Conservation (phyloP, 1,140 invertebrate species). For the Octopus bimaculoides region DNA sequence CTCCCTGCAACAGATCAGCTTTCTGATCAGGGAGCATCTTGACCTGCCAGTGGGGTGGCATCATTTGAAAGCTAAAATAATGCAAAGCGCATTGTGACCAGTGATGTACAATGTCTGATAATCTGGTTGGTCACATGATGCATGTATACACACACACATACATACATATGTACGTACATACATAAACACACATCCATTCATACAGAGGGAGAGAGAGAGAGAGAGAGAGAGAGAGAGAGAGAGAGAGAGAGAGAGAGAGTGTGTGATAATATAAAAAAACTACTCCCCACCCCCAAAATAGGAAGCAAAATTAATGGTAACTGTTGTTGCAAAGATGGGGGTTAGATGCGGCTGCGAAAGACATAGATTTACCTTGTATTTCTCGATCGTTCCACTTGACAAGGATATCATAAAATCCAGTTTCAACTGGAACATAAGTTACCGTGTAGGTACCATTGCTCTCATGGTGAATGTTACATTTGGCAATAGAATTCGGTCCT, state of each 20-base stretch:
- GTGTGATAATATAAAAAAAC: background rate
- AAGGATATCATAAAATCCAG: slow-evolving; percentile 71
- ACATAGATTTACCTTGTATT: slow-evolving; percentile 57
- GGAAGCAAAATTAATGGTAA: background rate
- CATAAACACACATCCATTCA: no score
- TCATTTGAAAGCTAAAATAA: no score
- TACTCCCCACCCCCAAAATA: background rate
- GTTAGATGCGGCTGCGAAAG: background rate
- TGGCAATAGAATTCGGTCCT: slow-evolving; percentile 69
- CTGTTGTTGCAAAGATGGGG: background rate
- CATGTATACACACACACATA: no score
- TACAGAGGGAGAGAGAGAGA: no score
- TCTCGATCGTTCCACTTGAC: slow-evolving; percentile 72
- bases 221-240: no score
- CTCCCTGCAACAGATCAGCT: no score
- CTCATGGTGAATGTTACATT: slow-evolving; percentile 61
- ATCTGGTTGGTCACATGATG: no score
- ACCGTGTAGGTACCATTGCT: slow-evolving; percentile 65
- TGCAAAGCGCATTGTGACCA: no score
- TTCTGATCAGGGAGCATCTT: no score
- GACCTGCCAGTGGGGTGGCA: no score
- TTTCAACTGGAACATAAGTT: slow-evolving; percentile 69
- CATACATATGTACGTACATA: no score
- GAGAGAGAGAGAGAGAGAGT: slow-evolving; percentile 1
- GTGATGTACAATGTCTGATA: no score